Percentiles rank a stretch among this genome's conserved stretches.
Evolutionary conservation across 2,888 invertebrate genomes (phyloP).

Genomic region (Philonicus albiceps): DNA sequence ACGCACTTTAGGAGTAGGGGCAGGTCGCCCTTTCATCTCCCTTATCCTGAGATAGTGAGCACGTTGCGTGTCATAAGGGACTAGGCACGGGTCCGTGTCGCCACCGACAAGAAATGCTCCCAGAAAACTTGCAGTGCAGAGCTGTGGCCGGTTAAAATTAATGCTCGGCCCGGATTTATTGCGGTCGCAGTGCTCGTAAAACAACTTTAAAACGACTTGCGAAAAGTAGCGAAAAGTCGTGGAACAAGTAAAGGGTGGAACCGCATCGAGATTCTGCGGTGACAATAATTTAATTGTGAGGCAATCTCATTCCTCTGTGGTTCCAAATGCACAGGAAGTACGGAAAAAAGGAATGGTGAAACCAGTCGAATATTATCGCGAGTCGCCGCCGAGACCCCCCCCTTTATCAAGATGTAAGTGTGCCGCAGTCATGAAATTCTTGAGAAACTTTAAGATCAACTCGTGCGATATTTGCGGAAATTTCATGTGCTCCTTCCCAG

Average conservation of each 20-base stretch:
- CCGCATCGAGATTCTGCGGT: neutral
- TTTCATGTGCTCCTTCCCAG: neutral
- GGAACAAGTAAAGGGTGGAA: conserved; percentile 8
- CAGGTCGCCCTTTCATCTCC: conserved; percentile 14
- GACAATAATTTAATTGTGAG: conserved; percentile 34
- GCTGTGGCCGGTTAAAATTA: neutral
- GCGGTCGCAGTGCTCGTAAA: neutral
- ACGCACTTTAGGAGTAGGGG: conserved; percentile 17
- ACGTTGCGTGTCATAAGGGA: conserved; percentile 31
- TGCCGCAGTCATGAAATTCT: neutral
- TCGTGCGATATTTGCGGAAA: conserved; percentile 9
- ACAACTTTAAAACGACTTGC: conserved; percentile 1
- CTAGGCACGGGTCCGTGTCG: neutral
- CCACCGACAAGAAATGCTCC: neutral
- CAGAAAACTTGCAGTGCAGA: neutral
- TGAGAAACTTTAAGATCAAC: conserved; percentile 4
- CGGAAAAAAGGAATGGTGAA: neutral
- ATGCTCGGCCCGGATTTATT: neutral
- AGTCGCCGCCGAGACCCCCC: neutral
- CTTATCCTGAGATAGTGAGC: conserved; percentile 17
- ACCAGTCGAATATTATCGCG: neutral
- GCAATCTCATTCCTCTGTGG: neutral
- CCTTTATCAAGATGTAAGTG: neutral
- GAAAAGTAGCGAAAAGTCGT: conserved; percentile 12
- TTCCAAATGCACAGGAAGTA: neutral